Base-by-base conservation (phyloP, 2,888 invertebrate genomes). In the Antheraea yamamai region DNA sequence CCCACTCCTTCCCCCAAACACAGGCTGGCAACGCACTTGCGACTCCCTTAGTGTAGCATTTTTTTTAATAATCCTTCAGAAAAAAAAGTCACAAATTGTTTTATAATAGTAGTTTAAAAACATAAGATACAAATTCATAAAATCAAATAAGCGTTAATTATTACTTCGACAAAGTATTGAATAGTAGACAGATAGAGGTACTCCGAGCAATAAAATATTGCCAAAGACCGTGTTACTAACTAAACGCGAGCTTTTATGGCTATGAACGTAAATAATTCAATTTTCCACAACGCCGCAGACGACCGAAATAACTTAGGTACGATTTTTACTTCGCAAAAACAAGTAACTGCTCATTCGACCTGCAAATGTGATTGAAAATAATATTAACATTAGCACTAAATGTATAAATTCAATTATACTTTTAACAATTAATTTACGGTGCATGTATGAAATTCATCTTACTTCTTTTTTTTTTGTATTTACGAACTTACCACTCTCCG, bases 231-330 rank as follows among this genome's bases (percentile, higher is more conserved):
- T 51, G 64, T 64, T 72, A 55, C 55, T 30, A 23, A 7, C 14
- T 72, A 72, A 52, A 72, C 72, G 72, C 35, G 83, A 23, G 64
- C 23, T 64, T 64, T 64, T 64, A 64, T 26, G 26, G 64, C 85
- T 81, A 85, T 86, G 82, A 87, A 83, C 86, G 84, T 88, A 85
- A 88, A 88, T 85, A 85, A 85, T 86, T 86, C 86, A 85, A 88
- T 88, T 86, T 85, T 81, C 81, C 80, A 79, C 79, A 73, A 79
- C 81, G 80, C 80, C 79, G 81, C 81, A 81, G 80, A 78, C 79
- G 80, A 79, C 83, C 82, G 81, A 81, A 82, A 83, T 81, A 80
- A 83, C 83, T 86, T 83, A 82, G 79, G 76, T 52, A 52, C 51
- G 51, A 26, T 47, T 23, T 72, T 72, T 72, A 10, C 52, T 51